Base-by-base conservation (phyloP, 2,113 vertebrate species). In the Hyperoodon ampullatus region DNA sequence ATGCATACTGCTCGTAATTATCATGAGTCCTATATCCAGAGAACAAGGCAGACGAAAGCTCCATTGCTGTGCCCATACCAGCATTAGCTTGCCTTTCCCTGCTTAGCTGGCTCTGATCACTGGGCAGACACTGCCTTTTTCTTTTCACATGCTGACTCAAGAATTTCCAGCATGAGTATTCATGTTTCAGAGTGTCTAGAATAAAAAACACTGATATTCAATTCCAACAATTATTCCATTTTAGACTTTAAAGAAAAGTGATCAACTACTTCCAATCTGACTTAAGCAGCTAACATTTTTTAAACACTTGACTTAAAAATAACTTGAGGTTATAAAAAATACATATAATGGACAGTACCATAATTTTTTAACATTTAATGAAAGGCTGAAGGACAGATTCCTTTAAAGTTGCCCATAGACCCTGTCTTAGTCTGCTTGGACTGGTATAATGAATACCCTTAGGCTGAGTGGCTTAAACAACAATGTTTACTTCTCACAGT, bases 61-160 rank as follows among this genome's bases (percentile, higher is more conserved):
- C n/a, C 9, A 4, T 16, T 4, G 47, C 61, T 8, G 10, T 68
- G 92, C 84, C 90, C 71, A 65, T 6, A 44, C 44, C 58, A 95
- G 92, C 60, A 63, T 26, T 39, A 66, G 60, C 19, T 1, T 2
- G 18, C 42, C 23, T 92, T 65, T 1, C 80, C 71, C 75, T 26
- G 35, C 50, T 44, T 82, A 87, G 80, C 80, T 35, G 75, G 94
- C 74, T 95, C 85, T 88, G 12, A 0, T 42, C 83, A 44, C 68
- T 1, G 39, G 13, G 66, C 71, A 60, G 75, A 95, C 72, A 35
- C 7, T 0, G 87, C 80, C 47, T n/a, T 33, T 60, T 63, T 81
- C 68, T 85, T 81, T 95, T 24, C 83, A 74, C 26, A 10, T 44
- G 58, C 66, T 92, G 71, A 78, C 86, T 96, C 87, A 90, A 75